These are phyloP conservation scores for Periophthalmus magnuspinnatus DNA, from an alignment of 2,797 vertebrate species.

Conservation along the genomic window DNA sequence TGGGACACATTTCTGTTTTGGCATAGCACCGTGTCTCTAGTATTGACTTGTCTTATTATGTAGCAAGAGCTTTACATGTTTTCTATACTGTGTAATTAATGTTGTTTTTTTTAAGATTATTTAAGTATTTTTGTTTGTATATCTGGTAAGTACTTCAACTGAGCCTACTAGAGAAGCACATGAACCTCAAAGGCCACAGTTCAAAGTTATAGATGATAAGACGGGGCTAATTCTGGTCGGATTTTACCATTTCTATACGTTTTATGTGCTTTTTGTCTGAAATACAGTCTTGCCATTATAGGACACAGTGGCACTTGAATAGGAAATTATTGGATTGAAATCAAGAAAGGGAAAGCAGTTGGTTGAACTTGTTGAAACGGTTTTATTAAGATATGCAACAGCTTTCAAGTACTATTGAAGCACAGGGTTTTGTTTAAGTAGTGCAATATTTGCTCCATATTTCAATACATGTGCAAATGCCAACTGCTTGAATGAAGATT, in stretches of 20 bases:
- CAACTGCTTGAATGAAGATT: slow-evolving; percentile 17
- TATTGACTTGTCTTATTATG: slow-evolving; percentile 47
- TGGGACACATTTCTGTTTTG: slow-evolving; percentile 33
- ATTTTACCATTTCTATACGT: slow-evolving; percentile 18
- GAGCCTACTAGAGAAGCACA: slow-evolving; percentile 41
- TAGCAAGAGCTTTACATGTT: slow-evolving; percentile 58
- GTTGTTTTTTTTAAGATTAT: slow-evolving; percentile 61
- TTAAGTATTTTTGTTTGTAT: slow-evolving; percentile 52
- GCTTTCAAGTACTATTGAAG: slow-evolving; percentile 16
- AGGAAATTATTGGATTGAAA: slow-evolving; percentile 12
- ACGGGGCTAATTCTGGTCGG: slow-evolving; percentile 3
- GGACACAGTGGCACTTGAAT: slow-evolving; percentile 43
- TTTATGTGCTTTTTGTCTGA: slow-evolving; percentile 29
- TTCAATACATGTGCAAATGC: neutral
- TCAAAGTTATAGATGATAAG: slow-evolving; percentile 8
- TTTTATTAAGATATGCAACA: slow-evolving; percentile 15
- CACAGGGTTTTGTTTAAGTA: neutral
- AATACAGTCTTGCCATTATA: slow-evolving; percentile 37
- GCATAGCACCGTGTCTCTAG: slow-evolving; percentile 49
- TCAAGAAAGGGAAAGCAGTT: slow-evolving; percentile 32
- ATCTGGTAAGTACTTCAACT: slow-evolving; percentile 32
- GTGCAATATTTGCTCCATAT: slow-evolving; percentile 10
- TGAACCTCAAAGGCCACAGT: slow-evolving; percentile 23
- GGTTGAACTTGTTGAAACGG: slow-evolving; percentile 13
- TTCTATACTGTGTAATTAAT: slow-evolving; percentile 62